A percentile compares a stretch with the other conserved stretches of the same genome.
Conservation (phyloP, 2,113 vertebrate species). For the Isichthys henryi region DNA sequence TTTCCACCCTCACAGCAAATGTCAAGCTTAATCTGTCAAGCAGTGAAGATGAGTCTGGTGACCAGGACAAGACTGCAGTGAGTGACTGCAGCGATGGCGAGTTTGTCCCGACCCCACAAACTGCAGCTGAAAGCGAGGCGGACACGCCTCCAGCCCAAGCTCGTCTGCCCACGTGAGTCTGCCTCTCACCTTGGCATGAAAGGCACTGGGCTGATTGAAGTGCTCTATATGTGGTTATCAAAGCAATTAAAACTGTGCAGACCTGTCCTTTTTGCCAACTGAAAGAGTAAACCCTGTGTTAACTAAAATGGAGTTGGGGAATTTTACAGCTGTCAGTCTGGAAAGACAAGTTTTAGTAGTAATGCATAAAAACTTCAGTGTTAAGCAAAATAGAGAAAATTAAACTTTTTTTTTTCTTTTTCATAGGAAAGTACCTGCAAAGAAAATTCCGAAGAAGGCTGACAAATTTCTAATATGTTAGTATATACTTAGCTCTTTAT, state of each 20-base stretch:
- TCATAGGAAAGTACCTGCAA: slow-evolving; percentile 48
- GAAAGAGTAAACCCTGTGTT: background rate
- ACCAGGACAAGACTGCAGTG: slow-evolving; percentile 25
- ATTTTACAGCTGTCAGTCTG: background rate
- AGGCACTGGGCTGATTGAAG: background rate
- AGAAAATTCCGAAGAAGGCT: slow-evolving; percentile 28
- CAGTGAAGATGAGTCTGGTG: slow-evolving; percentile 54
- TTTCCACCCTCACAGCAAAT: slow-evolving; percentile 24
- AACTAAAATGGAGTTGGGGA: background rate
- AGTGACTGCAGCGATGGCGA: slow-evolving; percentile 36
- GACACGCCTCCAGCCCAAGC: slow-evolving; percentile 42
- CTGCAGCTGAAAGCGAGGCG: slow-evolving; percentile 29
- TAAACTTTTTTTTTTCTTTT: background rate
- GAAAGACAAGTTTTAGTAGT: background rate
- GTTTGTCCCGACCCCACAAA: slow-evolving; percentile 23
- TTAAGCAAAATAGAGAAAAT: background rate
- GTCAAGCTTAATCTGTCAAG: slow-evolving; percentile 53
- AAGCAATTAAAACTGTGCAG: background rate
- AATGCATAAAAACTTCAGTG: background rate
- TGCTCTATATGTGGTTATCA: background rate
- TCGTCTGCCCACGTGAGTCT: slow-evolving; percentile 44
- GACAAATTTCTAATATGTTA: slow-evolving; percentile 37
- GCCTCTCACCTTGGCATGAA: background rate
- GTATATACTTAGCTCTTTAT: background rate
- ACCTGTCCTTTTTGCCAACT: background rate